Percentiles rank a stretch among this genome's conserved stretches.
Evolutionary conservation across 2,888 invertebrate genomes (phyloP).

Genomic region (Synanthedon formicaeformis): DNA sequence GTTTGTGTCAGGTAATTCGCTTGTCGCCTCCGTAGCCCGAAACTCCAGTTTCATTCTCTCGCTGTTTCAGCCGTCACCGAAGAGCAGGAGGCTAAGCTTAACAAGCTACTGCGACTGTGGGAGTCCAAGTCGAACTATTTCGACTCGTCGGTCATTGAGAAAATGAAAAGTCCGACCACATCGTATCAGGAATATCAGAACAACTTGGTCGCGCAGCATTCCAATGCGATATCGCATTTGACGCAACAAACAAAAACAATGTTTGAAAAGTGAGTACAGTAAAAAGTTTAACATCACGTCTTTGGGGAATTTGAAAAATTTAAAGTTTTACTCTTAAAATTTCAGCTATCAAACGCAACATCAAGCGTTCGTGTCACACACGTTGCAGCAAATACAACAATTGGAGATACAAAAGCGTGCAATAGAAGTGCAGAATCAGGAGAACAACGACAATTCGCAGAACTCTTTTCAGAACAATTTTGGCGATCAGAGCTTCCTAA

Average conservation of each 20-base stretch:
- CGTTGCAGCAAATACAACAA: constrained; percentile 88
- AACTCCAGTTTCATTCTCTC: constrained; percentile 38
- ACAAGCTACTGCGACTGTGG: constrained; percentile 95
- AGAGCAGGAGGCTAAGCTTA: constrained; percentile 90
- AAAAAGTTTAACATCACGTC: background rate
- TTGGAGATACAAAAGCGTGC: constrained; percentile 83
- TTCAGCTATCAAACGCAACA: constrained; percentile 91
- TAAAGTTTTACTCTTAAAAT: constrained; percentile 9
- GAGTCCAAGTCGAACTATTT: constrained; percentile 95
- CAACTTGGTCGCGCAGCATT: constrained; percentile 84
- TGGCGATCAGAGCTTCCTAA: constrained; percentile 41
- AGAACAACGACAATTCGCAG: constrained; percentile 36
- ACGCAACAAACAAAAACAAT: constrained; percentile 84
- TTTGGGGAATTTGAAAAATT: background rate
- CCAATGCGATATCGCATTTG: constrained; percentile 80
- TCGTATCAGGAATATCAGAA: constrained; percentile 93
- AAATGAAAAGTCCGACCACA: constrained; percentile 86
- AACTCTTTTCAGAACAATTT: constrained; percentile 44
- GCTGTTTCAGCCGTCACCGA: constrained; percentile 80
- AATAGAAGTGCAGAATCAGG: constrained; percentile 65
- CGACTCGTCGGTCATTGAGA: constrained; percentile 83
- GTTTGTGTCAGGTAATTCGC: constrained; percentile 62
- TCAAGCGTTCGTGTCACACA: constrained; percentile 93
- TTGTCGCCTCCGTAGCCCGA: constrained; percentile 17
- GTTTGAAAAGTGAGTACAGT: constrained; percentile 75